Base-by-base conservation (phyloP, 2,888 invertebrate genomes). In the Bhutanitis thaidina region DNA sequence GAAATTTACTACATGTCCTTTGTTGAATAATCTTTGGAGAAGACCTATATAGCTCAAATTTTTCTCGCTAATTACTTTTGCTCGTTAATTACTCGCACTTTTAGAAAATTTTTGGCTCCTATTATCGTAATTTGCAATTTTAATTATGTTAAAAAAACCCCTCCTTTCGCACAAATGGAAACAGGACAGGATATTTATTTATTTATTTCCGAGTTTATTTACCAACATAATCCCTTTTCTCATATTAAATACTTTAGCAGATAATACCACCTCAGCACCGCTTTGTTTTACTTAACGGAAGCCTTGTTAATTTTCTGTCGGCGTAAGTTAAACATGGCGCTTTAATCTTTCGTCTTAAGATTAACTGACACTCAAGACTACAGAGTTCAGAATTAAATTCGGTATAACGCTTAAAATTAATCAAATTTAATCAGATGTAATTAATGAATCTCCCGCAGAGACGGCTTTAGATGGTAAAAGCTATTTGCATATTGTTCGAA, bases 401-500 rank as follows among this genome's bases (percentile, higher is more conserved):
- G 15, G 34, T 44, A 50, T 38, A 50, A 44, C 49, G 44, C 44
- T 44, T 50, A 50, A 34, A 50, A 50, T 50, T 50, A 44, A 50
- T 50, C 49, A 50, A 50, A 44, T 50, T 44, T 50, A 50, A 50
- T 50, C 49, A 50, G 49, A 39, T 44, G 34, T 50, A 44, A 50
- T 50, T 50, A 50, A 39, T 39, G 44, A 50, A 44, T 50, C 44
- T 50, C 27, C 49, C 49, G 12, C 49, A 51, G 45, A 51, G 45
- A 40, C 32, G 12, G 36, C 29, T 45, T 45, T 14, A 20, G 36
- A 51, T 41, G 36, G 51, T 37, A 30, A 46, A 46, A 51, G 37
- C 46, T 46, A 46, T 51, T 51, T 51, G 51, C 45, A 51, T 51
- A 51, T 51, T 51, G 46, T 46, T 51, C 13, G 41, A 41, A 51